phyloP scores from a whole-genome alignment of 2,888 invertebrate species.

The Ernsta delagoae region DNA sequence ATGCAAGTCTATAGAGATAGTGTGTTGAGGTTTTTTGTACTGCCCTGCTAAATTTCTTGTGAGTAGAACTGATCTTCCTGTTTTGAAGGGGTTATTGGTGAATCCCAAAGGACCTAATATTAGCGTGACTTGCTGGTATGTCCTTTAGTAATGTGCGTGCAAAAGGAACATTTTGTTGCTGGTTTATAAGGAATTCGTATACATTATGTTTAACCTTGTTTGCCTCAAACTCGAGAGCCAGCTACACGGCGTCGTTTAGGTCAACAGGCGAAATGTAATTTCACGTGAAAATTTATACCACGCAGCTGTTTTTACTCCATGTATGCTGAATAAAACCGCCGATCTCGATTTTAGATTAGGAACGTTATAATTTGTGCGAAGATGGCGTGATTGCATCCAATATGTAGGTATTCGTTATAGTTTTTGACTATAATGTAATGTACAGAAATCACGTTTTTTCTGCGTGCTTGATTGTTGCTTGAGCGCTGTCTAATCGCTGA shows the following conservation, averaged over 20 bases:
- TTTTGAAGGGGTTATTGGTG: background rate
- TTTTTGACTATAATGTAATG: constrained; percentile 11
- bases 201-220: constrained; percentile 3
- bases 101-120: background rate
- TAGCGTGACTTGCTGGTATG: background rate
- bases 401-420: constrained; percentile 4
- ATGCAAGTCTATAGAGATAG: too few species aligned
- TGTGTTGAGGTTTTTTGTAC: background rate
- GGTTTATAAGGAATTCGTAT: background rate
- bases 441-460: background rate
- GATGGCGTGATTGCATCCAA: constrained; percentile 25
- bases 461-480: background rate
- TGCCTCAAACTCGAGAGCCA: background rate
- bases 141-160: background rate
- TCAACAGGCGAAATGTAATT: constrained; percentile 12
- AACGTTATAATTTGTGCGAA: constrained; percentile 16
- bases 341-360: constrained; percentile 18
- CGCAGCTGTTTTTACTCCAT: constrained; percentile 5
- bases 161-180: background rate
- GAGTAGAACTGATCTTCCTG: background rate
- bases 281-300: background rate
- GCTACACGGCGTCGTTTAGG: constrained; percentile 8
- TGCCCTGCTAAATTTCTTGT: background rate
- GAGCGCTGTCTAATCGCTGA: background rate
- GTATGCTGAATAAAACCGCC: constrained; percentile 11